A percentile compares a stretch with the other conserved stretches of the same genome.
Conservation (phyloP, 2,888 invertebrate genomes). For the Pyrgus malvae region DNA sequence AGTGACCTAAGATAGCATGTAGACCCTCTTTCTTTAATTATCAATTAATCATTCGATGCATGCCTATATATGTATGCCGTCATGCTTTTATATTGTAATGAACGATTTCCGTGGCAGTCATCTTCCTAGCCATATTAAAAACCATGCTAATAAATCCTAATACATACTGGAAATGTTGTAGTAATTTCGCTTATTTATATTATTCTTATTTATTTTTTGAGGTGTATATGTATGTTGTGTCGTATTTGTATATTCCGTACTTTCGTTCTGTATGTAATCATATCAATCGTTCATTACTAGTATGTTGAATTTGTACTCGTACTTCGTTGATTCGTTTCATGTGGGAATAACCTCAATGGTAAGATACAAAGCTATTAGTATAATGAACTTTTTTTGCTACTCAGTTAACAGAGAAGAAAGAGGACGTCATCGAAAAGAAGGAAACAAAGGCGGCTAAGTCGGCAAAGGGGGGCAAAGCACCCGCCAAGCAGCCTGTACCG, state of each 20-base stretch:
- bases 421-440: conserved; percentile 58
- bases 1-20: background rate
- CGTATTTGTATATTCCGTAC: too few species aligned
- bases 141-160: too few species aligned
- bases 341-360: background rate
- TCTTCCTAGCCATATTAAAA: too few species aligned
- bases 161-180: too few species aligned
- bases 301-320: too few species aligned
- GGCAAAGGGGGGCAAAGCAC: conserved; percentile 46
- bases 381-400: background rate
- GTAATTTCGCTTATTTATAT: too few species aligned
- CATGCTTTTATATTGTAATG: background rate
- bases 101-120: background rate
- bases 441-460: conserved; percentile 48
- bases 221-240: too few species aligned
- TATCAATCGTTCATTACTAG: too few species aligned
- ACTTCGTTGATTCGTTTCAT: too few species aligned
- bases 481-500: conserved; percentile 43
- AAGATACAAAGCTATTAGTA: too few species aligned
- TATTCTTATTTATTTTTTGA: background rate
- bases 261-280: too few species aligned
- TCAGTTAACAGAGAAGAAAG: conserved; percentile 59
- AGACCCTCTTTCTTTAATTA: background rate
- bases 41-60: background rate
- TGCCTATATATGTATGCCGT: background rate